Evolutionary conservation across 2,888 invertebrate genomes (phyloP).

Genomic region (Tetanocera ferruginea): DNA sequence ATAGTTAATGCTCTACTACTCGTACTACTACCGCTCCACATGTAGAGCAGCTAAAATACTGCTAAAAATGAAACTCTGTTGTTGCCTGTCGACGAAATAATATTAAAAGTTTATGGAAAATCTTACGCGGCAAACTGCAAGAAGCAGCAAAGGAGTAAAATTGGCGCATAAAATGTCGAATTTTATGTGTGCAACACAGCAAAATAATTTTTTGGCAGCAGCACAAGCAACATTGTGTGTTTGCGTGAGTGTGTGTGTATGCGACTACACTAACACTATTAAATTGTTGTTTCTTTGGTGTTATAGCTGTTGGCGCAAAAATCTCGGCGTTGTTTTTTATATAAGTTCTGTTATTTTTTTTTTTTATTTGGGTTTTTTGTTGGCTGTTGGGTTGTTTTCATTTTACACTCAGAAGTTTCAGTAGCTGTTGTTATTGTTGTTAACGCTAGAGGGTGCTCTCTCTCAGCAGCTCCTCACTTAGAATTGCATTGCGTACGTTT

Average conservation of each 20-base stretch:
- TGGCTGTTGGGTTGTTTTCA: not conserved
- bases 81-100: slow-evolving; percentile 19
- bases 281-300: slow-evolving; percentile 15
- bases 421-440: not conserved
- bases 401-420: not conserved
- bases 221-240: not conserved
- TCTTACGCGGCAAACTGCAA: slow-evolving; percentile 11
- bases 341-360: not conserved
- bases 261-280: slow-evolving; percentile 27
- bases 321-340: slow-evolving; percentile 15
- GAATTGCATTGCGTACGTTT: not conserved
- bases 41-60: too few relatives aligned
- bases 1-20: too few relatives aligned
- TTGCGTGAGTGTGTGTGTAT: not conserved
- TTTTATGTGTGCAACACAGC: slow-evolving; percentile 30
- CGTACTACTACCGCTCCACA: too few relatives aligned
- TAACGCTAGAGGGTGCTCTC: not conserved
- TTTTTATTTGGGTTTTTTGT: not conserved
- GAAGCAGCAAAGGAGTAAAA: slow-evolving; percentile 24
- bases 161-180: slow-evolving; percentile 25
- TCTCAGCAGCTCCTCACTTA: not conserved
- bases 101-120: slow-evolving; percentile 30
- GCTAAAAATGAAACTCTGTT: too few relatives aligned
- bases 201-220: slow-evolving; percentile 32
- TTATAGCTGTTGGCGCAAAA: slow-evolving; percentile 8